These are phyloP conservation scores for Neodontobutis hainanensis DNA, from an alignment of 2,113 vertebrate genomes.

Conservation along the genomic window DNA sequence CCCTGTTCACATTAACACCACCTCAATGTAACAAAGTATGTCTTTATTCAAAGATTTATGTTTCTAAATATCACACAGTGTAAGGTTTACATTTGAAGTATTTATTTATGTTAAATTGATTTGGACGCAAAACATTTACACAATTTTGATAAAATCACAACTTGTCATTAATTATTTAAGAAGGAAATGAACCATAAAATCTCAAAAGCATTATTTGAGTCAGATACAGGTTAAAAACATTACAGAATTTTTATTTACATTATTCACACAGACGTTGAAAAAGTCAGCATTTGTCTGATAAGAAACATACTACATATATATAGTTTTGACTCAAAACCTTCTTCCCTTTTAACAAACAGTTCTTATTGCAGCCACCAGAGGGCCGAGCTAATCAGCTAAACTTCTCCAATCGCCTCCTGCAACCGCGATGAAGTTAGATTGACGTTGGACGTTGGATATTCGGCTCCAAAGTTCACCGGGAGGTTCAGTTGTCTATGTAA, in stretches of 20 bases:
- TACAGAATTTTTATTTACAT: not conserved
- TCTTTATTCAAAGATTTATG: not conserved
- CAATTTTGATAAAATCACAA: too few relatives aligned
- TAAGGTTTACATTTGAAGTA: not conserved
- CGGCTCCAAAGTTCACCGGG: too few relatives aligned
- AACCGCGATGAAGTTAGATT: too few relatives aligned
- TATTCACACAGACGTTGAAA: not conserved
- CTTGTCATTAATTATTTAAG: too few relatives aligned
- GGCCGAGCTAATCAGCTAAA: not conserved
- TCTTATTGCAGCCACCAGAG: not conserved
- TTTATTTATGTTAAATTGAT: too few relatives aligned
- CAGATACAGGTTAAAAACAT: not conserved
- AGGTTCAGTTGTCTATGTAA: too few relatives aligned
- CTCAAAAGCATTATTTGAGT: not conserved
- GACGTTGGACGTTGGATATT: too few relatives aligned
- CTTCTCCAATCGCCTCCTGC: conserved; percentile 54
- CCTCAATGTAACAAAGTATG: not conserved
- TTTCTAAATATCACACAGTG: not conserved
- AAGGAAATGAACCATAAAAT: too few relatives aligned
- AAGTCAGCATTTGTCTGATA: too few relatives aligned
- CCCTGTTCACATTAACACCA: not conserved
- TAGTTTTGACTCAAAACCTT: too few relatives aligned
- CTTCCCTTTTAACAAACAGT: not conserved
- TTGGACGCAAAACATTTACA: too few relatives aligned
- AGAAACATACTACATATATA: not conserved